Evolutionary conservation across 2,797 vertebrate species (phyloP).

Genomic region (Poeciliopsis infans): DNA sequence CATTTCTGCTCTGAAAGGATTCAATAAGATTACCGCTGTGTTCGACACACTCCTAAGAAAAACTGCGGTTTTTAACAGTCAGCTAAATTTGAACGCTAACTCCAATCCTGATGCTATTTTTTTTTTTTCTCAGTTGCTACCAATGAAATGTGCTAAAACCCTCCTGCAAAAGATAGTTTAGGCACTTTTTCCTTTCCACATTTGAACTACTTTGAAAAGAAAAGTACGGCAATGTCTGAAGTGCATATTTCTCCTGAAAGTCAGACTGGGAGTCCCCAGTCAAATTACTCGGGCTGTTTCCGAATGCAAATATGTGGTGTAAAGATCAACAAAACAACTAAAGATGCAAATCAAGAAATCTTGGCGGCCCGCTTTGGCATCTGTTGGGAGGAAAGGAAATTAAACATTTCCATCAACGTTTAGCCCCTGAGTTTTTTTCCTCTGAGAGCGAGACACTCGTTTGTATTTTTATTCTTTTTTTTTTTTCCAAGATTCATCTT

Average conservation of each 20-base stretch:
- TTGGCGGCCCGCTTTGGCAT: slow-evolving; percentile 63
- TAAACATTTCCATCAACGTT: slow-evolving; percentile 77
- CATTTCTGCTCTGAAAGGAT: neutral
- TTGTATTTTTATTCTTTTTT: slow-evolving; percentile 43
- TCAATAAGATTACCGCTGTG: neutral
- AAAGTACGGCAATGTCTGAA: slow-evolving; percentile 49
- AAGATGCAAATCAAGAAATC: slow-evolving; percentile 76
- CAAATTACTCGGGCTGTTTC: slow-evolving; percentile 82
- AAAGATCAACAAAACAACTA: slow-evolving; percentile 79
- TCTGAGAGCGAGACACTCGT: slow-evolving; percentile 50
- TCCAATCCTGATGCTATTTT: neutral
- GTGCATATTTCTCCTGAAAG: slow-evolving; percentile 74
- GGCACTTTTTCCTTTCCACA: slow-evolving; percentile 21
- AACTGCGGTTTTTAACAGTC: too few species aligned
- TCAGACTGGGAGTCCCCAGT: slow-evolving; percentile 82
- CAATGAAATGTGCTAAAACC: neutral
- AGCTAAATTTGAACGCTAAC: neutral
- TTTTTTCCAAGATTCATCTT: slow-evolving; percentile 62
- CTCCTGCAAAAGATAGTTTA: neutral
- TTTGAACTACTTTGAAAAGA: slow-evolving; percentile 37
- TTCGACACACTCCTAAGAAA: neutral
- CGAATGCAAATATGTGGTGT: slow-evolving; percentile 79
- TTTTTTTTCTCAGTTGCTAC: neutral
- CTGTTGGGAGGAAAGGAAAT: slow-evolving; percentile 73
- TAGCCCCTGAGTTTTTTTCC: slow-evolving; percentile 47